Evolutionary conservation across 1,140 invertebrate species (phyloP).

Genomic region (Battus philenor): DNA sequence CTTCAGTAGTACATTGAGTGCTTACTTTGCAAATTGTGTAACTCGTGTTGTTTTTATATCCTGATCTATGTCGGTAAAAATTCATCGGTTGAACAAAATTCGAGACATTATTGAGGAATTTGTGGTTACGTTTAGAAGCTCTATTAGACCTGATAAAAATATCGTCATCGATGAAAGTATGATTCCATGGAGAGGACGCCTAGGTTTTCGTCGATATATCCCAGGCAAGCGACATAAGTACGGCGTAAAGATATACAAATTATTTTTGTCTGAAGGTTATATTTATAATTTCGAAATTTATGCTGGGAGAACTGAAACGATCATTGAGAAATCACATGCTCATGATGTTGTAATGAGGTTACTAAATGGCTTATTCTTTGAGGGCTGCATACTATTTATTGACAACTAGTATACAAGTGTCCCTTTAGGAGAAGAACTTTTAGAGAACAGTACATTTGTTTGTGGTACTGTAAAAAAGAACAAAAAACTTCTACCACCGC

Average conservation of each 20-base stretch:
- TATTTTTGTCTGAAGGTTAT: background rate
- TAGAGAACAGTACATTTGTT: slow-evolving; percentile 37
- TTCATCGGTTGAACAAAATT: background rate
- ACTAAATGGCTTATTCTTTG: background rate
- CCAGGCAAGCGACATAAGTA: background rate
- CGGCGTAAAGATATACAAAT: background rate
- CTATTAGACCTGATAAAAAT: background rate
- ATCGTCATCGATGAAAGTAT: no score
- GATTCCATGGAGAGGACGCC: background rate
- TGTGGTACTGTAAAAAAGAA: slow-evolving; percentile 39
- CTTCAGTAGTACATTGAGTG: no score
- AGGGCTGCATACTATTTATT: background rate
- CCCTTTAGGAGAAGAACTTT: background rate
- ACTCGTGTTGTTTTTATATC: no score
- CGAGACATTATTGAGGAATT: background rate
- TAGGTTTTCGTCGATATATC: background rate
- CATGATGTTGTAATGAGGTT: background rate
- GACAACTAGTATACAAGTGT: background rate
- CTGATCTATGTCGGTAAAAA: no score
- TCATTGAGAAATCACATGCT: background rate
- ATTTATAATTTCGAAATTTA: background rate
- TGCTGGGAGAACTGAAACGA: background rate
- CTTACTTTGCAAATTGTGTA: no score
- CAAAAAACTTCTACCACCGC: slow-evolving; percentile 29
- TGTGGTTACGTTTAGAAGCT: background rate